Percentiles rank a stretch among this genome's conserved stretches.
Evolutionary conservation across 2,113 vertebrate genomes (phyloP).

Genomic region (Odocoileus hemionus): DNA sequence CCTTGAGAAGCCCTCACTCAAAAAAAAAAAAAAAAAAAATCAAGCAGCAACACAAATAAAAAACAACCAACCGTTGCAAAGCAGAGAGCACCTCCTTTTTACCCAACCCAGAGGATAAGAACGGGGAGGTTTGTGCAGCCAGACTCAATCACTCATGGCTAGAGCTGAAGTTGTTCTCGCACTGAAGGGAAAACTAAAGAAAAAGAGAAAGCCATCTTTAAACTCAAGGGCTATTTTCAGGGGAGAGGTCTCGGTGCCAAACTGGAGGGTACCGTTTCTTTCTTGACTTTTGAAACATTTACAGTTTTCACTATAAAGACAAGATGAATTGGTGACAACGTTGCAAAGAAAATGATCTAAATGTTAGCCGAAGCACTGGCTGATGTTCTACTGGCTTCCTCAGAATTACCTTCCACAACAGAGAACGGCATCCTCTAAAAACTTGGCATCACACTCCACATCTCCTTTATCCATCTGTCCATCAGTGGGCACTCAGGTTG

Average conservation of each 20-base stretch:
- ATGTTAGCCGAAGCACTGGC: fast-evolving
- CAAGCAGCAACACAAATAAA: not conserved
- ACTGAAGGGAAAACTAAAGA: not conserved
- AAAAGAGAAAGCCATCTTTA: not conserved
- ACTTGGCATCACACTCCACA: fast-evolving
- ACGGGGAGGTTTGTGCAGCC: not conserved
- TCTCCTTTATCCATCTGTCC: not conserved
- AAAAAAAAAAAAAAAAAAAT: not conserved
- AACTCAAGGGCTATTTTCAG: not conserved
- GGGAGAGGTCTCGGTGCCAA: fast-evolving
- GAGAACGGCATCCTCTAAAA: fast-evolving
- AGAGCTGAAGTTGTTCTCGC: too few relatives aligned
- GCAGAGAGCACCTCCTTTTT: not conserved
- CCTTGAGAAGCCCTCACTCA: not conserved
- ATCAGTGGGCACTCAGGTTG: not conserved
- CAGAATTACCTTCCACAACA: not conserved
- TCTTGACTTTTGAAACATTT: not conserved
- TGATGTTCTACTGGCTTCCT: fast-evolving
- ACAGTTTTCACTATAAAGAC: not conserved
- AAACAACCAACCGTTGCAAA: not conserved
- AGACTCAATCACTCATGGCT: not conserved
- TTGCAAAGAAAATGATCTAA: not conserved
- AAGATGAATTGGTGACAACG: fast-evolving
- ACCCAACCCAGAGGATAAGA: not conserved
- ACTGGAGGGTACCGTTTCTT: not conserved